Conservation (phyloP, 1,140 invertebrate genomes). For the Ooceraea biroi region DNA sequence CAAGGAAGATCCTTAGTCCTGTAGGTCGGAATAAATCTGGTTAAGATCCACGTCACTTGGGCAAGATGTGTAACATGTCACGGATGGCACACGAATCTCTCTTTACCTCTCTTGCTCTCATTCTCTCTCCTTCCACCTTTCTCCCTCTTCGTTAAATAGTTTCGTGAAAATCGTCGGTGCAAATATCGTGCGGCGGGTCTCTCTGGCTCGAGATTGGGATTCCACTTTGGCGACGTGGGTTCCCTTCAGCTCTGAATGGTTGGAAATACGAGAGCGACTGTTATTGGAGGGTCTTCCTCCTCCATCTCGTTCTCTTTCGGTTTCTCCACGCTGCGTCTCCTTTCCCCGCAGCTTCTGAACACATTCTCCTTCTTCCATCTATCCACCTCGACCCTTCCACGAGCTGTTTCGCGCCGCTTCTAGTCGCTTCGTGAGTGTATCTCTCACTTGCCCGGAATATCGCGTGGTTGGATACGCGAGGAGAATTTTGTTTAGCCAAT, state of each 20-base stretch:
- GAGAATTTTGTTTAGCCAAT: slow-evolving; percentile 47
- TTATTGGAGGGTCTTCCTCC: slow-evolving; percentile 68
- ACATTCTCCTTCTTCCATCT: slow-evolving; percentile 33
- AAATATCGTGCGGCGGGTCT: slow-evolving; percentile 38
- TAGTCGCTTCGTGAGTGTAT: slow-evolving; percentile 34
- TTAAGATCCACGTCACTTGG: slow-evolving; percentile 66
- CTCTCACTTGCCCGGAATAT: slow-evolving; percentile 46
- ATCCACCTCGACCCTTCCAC: slow-evolving; percentile 39
- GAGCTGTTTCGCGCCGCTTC: slow-evolving; percentile 34
- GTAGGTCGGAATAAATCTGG: slow-evolving; percentile 30
- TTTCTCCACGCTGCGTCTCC: slow-evolving; percentile 1
- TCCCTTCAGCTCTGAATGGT: slow-evolving; percentile 63
- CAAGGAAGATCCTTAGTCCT: not conserved
- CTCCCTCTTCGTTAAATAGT: slow-evolving; percentile 57
- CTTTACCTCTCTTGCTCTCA: too few relatives aligned
- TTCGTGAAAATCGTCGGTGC: slow-evolving; percentile 62
- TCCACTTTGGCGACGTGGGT: slow-evolving; percentile 66
- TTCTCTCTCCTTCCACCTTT: not conserved
- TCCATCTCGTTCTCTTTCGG: slow-evolving; percentile 21
- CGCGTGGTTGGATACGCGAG: slow-evolving; percentile 8
- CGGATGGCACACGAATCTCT: too few relatives aligned
- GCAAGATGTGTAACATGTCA: slow-evolving; percentile 8
- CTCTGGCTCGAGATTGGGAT: slow-evolving; percentile 61
- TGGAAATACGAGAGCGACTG: slow-evolving; percentile 73
- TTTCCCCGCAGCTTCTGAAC: not conserved